These are phyloP conservation scores for Actinia tenebrosa DNA, from an alignment of 64 coral and sea anemone genomes.

Conservation along the genomic window DNA sequence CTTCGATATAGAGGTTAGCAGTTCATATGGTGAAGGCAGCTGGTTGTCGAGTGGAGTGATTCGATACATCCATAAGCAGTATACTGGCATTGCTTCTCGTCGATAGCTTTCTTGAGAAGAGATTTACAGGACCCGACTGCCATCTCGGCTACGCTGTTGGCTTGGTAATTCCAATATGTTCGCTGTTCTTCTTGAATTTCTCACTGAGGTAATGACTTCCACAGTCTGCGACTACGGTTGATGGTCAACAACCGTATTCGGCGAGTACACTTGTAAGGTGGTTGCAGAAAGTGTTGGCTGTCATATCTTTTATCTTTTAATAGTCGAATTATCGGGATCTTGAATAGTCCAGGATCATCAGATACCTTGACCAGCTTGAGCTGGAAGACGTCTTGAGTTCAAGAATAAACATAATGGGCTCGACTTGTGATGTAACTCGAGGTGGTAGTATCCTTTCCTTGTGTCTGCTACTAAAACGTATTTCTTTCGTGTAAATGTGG, in stretches of 20 bases:
- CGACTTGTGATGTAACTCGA: no score
- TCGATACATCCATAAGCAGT: constrained; percentile 54
- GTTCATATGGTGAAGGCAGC: constrained; percentile 56
- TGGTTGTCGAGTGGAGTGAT: constrained; percentile 46
- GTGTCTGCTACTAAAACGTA: constrained; percentile 52
- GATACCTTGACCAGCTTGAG: background rate
- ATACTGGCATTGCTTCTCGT: constrained; percentile 29
- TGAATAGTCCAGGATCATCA: constrained; percentile 38
- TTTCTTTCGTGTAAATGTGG: constrained; percentile 33
- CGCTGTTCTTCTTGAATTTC: constrained; percentile 30
- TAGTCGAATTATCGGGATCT: constrained; percentile 30
- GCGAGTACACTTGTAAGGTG: no score
- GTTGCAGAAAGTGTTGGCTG: no score
- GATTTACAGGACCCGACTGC: constrained; percentile 26
- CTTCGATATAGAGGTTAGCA: constrained; percentile 41
- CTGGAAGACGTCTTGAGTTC: constrained; percentile 1
- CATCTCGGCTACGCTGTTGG: constrained; percentile 34
- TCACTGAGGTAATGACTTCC: constrained; percentile 21
- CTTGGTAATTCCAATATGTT: constrained; percentile 45
- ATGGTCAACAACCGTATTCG: background rate
- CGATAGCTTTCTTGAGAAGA: constrained; percentile 39
- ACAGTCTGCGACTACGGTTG: background rate
- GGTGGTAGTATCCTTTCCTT: no score
- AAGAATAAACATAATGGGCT: no score
- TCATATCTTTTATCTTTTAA: constrained; percentile 24